Base-by-base conservation (phyloP, 2,888 invertebrate genomes). In the Phortica magna region DNA sequence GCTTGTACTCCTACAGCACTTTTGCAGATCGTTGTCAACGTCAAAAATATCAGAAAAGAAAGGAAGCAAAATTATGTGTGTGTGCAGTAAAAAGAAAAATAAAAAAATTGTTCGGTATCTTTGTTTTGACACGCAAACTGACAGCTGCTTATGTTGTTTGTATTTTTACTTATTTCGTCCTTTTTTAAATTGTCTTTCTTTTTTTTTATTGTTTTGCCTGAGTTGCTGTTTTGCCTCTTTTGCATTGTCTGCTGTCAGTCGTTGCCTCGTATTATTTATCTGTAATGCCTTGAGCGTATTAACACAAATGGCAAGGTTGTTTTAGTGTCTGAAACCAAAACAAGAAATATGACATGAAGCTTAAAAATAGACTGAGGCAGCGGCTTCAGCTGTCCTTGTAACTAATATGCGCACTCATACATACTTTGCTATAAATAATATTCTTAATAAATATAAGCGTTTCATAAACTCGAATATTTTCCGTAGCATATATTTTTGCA, bases 41-140 rank as follows among this genome's bases (percentile, higher is more conserved):
- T 71, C 70, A 71, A 55, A 71, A 53, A 39, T 55, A 31, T 31
- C 70, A 71, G 53, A 55, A 55, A 42, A 67, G 17, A 67, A 42
- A 4, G 59, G 7, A n/a, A 59, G 59, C 59, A n/a, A 19, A 7
- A 31, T 31, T 31, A 31, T 31, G 31, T 31, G 31, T 31, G 31
- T 31, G 31, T 31, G 31, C 31, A 61, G 1, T 12, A 61, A 61
- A 17, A 6, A 31, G 10, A 5, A 61, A 61, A 17, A 61, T 1
- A 61, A 19, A 39, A 7, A 65, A 10, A 65, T 41, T 17, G 43
- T 43, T 71, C 4, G 53, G 70, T 71, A 55, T 55, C 70, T 71
- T 71, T 71, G 70, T 79, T 80, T 77, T 83, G 84, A 83, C 83
- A 82, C 77, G 79, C 55, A 80, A 80, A 78, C 85, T 83, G 87